phyloP scores from a whole-genome alignment of 2,797 vertebrate species.

The Urocyon cinereoargenteus region DNA sequence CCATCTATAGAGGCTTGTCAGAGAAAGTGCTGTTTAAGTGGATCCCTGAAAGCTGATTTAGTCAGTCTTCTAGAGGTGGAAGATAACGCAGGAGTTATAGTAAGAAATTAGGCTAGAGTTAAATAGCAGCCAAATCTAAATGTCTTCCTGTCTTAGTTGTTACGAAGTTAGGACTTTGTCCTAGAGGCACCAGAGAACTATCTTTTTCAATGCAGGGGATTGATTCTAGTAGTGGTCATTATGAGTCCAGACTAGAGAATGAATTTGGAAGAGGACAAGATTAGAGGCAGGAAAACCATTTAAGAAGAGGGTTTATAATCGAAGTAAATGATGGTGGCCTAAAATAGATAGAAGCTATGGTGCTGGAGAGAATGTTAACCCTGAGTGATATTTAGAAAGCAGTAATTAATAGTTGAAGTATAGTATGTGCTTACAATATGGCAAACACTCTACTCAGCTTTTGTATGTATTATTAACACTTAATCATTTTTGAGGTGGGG shows the following conservation, averaged over 20 bases:
- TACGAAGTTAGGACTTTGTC: background rate
- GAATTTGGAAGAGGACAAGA: background rate
- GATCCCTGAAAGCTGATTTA: background rate
- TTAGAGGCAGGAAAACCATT: background rate
- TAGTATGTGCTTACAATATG: background rate
- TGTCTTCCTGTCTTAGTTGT: background rate
- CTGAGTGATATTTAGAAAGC: background rate
- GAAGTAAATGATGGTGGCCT: background rate
- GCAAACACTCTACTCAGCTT: background rate
- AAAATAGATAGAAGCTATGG: background rate
- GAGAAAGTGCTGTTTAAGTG: background rate
- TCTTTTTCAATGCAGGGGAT: background rate
- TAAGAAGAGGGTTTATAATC: constrained; percentile 34
- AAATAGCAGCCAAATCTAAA: background rate
- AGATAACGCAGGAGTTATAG: background rate
- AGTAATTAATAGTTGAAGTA: constrained; percentile 7
- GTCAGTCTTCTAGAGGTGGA: background rate
- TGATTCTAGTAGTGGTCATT: constrained; percentile 16
- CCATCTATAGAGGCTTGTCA: background rate
- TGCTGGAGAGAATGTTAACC: background rate
- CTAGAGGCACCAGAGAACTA: background rate
- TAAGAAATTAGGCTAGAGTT: background rate
- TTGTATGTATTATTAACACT: background rate
- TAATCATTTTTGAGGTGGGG: background rate
- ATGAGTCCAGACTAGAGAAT: background rate